Evolutionary conservation across 2,888 invertebrate genomes (phyloP).

Genomic region (Tenthredo notha): DNA sequence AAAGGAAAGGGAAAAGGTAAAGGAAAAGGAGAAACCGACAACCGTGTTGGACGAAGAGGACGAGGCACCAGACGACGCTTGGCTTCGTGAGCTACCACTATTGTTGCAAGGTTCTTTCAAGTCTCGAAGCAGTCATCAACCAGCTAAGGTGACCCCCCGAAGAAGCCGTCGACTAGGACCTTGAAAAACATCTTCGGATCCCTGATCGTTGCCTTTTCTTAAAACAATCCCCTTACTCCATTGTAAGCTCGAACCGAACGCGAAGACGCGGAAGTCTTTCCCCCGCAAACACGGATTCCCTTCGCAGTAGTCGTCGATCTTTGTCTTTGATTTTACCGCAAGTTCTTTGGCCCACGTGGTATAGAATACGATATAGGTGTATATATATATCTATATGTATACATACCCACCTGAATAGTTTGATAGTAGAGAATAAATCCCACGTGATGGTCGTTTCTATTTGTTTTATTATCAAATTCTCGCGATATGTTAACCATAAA

Average conservation of each 20-base stretch:
- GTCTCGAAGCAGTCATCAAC: conserved; percentile 59
- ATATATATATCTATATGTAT: neutral
- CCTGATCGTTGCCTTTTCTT: conserved; percentile 56
- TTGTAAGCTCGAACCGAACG: conserved; percentile 7
- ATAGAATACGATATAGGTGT: neutral
- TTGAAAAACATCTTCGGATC: conserved; percentile 55
- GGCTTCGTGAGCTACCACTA: conserved; percentile 56
- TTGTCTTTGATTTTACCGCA: conserved; percentile 46
- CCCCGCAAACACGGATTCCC: conserved; percentile 40
- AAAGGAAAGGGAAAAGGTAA: conserved; percentile 23
- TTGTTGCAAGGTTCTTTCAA: conserved; percentile 59
- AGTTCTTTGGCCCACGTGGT: conserved; percentile 44
- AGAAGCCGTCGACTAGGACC: conserved; percentile 54
- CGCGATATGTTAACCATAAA: conserved; percentile 8
- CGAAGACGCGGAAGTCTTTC: conserved; percentile 47
- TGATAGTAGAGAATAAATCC: neutral
- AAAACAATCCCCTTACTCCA: conserved; percentile 23
- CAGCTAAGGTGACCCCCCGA: conserved; percentile 58
- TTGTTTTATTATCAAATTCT: conserved; percentile 2
- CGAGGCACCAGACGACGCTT: conserved; percentile 51
- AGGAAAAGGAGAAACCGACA: conserved; percentile 36
- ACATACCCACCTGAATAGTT: neutral
- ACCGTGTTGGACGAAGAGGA: conserved; percentile 49
- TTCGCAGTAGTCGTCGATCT: conserved; percentile 32
- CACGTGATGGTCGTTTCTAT: neutral